A percentile compares a stretch with the other conserved stretches of the same genome.
These are phyloP conservation scores for Limnephilus lunatus DNA, from an alignment of 2,888 invertebrate genomes.

Conservation along the genomic window DNA sequence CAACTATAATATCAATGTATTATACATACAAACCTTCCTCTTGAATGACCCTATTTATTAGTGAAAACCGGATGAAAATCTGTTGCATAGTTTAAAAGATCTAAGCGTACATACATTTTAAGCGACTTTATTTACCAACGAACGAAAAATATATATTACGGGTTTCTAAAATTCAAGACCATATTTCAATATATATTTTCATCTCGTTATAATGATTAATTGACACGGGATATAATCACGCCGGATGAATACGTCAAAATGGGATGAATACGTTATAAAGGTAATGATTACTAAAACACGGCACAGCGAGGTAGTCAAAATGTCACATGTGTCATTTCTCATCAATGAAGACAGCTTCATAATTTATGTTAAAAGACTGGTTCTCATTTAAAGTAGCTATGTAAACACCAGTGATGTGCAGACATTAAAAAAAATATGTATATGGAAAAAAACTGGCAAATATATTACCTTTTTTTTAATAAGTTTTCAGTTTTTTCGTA, in stretches of 20 bases:
- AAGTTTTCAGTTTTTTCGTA: not conserved
- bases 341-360: not conserved
- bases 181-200: not conserved
- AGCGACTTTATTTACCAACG: no score
- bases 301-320: not conserved
- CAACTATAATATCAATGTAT: no score
- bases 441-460: not conserved
- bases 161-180: not conserved
- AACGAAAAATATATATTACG: not conserved
- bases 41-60: no score
- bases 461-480: no score
- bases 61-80: no score
- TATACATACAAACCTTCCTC: no score
- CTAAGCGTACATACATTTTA: no score
- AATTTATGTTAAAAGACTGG: not conserved
- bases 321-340: not conserved
- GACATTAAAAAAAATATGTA: no score
- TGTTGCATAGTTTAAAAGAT: no score
- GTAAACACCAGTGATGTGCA: no score
- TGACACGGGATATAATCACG: not conserved
- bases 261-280: not conserved
- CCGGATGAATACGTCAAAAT: not conserved
- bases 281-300: not conserved
- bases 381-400: not conserved
- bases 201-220: not conserved